Evolutionary conservation across 1,140 invertebrate species (phyloP), one percentile per base, ranked within the genome.

Genomic region (Magallana angulata): DNA sequence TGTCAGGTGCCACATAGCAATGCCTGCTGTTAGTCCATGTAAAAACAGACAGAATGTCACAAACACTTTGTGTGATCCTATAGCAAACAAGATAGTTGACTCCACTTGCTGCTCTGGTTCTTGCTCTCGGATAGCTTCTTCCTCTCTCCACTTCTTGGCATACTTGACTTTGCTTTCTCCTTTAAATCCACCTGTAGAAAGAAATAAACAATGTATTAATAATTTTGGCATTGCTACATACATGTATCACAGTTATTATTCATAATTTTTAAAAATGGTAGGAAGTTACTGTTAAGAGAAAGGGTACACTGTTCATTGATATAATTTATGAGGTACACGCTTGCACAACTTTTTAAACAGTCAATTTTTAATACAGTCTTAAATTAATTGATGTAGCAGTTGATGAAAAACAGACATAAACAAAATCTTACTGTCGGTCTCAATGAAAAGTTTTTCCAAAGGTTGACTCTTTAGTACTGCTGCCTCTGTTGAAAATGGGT

Each of bases 21-120:
- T 89, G 9, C 93, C 93, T 16, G 93, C 93, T 18, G 91, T 90
- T 5, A 94, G 85, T 56, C 93, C 93, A 89, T 94, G 93, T n/a
- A 92, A 85, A 87, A 93, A 94, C 59, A 94, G 85, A 62, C 89
- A 91, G 24, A 93, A 87, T n/a, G 90, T 93, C 48, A 89, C 85
- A 68, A 93, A 90, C 16, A 92, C 88, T 83, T 82, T 90, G 76
- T 94, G 92, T 9, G 91, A 91, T 18, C 81, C 84, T 8, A 94
- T 81, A 4, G 92, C 93, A 90, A 94, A 93, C 86, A 92, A 91
- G 56, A 94, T 91, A 4, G 93, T 93, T 0, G 92, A 93, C 24
- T 87, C 86, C 59, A 85, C 89, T 12, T 91, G 88, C 57, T 88
- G 85, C 58, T 90, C 90, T 9, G 81, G 68, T 18, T 89, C 80